phyloP scores from a whole-genome alignment of 2,113 vertebrate species.

The Tachysurus fulvidraco region DNA sequence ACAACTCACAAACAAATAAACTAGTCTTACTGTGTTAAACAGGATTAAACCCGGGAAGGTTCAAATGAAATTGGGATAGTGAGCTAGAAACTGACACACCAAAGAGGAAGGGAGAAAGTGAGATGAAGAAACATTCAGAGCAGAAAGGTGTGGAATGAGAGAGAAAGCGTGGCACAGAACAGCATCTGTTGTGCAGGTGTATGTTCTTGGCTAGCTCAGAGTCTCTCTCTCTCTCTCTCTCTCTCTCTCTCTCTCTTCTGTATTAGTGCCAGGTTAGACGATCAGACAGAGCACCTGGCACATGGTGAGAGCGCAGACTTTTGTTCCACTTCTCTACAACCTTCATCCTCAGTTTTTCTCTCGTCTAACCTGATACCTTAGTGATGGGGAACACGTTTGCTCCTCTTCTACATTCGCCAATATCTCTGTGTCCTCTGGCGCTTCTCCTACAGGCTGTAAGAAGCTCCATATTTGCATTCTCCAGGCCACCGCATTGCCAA shows the following conservation, averaged over 20 bases:
- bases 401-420: background rate
- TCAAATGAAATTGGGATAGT: background rate
- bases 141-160: slow-evolving; percentile 32
- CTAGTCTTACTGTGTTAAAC: background rate
- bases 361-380: background rate
- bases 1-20: background rate
- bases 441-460: background rate
- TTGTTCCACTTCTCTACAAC: background rate
- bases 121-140: too few species aligned
- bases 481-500: slow-evolving; percentile 1
- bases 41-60: background rate
- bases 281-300: slow-evolving; percentile 50
- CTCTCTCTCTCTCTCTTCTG: background rate
- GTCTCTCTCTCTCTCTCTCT: background rate
- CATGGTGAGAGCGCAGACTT: slow-evolving; percentile 15
- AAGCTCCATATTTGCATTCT: background rate
- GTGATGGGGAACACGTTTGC: background rate
- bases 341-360: background rate
- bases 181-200: slow-evolving; percentile 51
- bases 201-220: background rate
- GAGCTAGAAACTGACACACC: background rate
- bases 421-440: background rate
- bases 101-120: background rate
- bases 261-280: background rate
- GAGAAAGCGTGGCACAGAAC: slow-evolving; percentile 13